Percentiles rank a stretch among this genome's conserved stretches.
These are phyloP conservation scores for Aporophyla nigra DNA, from an alignment of 2,888 invertebrate genomes.

Conservation along the genomic window DNA sequence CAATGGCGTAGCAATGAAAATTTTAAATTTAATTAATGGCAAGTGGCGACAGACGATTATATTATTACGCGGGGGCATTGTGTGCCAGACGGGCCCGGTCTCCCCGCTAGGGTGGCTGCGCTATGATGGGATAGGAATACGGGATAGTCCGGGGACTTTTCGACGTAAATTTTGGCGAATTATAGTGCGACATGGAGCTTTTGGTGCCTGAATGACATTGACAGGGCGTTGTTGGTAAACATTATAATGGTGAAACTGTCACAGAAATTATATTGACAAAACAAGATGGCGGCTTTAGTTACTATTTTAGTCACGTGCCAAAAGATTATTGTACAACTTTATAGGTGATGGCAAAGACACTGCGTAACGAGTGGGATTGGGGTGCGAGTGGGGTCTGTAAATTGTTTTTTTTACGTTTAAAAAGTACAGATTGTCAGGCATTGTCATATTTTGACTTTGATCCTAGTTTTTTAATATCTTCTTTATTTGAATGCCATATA, in stretches of 20 bases:
- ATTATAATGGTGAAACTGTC: background rate
- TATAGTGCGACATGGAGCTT: background rate
- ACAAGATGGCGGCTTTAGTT: background rate
- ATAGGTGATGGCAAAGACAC: too few relatives aligned
- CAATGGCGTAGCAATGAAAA: slow-evolving; percentile 81
- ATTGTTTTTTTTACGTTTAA: too few relatives aligned
- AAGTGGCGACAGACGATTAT: slow-evolving; percentile 88
- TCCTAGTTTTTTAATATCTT: too few relatives aligned
- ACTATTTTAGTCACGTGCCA: background rate
- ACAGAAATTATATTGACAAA: background rate
- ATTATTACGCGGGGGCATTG: slow-evolving; percentile 86
- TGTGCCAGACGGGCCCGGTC: slow-evolving; percentile 73
- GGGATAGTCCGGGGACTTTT: slow-evolving; percentile 27
- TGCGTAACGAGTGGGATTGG: too few relatives aligned
- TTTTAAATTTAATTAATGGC: slow-evolving; percentile 90
- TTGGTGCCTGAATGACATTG: background rate
- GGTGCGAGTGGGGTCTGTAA: too few relatives aligned
- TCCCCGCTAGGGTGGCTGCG: slow-evolving; percentile 52
- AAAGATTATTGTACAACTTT: background rate
- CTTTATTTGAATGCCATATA: too few relatives aligned
- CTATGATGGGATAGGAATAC: accelerated
- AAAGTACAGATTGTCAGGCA: too few relatives aligned
- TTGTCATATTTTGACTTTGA: too few relatives aligned
- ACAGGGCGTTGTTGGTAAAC: background rate
- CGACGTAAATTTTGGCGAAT: background rate